Evolutionary conservation across 2,113 vertebrate species (phyloP), one percentile per base, ranked within the genome.

Genomic region (Platichthys flesus): DNA sequence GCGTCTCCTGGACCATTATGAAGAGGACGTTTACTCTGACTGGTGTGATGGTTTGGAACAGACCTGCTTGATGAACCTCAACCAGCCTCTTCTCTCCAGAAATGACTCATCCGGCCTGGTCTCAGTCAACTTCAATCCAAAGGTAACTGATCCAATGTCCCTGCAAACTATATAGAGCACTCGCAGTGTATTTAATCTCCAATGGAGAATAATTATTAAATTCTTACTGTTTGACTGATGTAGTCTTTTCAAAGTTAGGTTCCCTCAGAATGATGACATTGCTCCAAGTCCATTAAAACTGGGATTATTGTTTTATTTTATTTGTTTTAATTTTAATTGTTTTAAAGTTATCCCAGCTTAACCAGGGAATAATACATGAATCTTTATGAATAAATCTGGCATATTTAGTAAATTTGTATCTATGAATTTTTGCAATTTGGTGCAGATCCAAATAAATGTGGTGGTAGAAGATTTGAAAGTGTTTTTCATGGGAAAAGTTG

Each of bases 91-190:
- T 54, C 79, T 96, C 79, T 94, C 84, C 58, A 70, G 67, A 84
- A 91, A 91, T 77, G 23, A 51, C 15, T n/a, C 86, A 72, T 91
- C 93, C 73, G 85, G 84, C 51, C 87, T 96, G 57, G 90, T 96
- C 37, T 94, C 79, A 60, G 93, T 97, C 74, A 97, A 96, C 87
- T 96, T 97, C 86, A 92, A 94, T 82, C 88, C 92, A 67, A 87
- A 97, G 92, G 93, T 96, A 86, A 56, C 5, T 28, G 1, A 15
- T 67, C 1, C 35, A 28, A 40, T 64, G 14, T 45, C 37, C 2
- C n/a, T n/a, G 28, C 37, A 51, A 20, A 51, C 42, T 13, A 45
- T 15, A 7, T 31, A 31, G 31, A 31, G 31, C 31, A 45, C 9
- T 8, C 35, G 9, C 35, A 9, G 9, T 37, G 9, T 9, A 9